Evolutionary conservation across 2,797 vertebrate species (phyloP).

Genomic region (Leptodactylus fallax): DNA sequence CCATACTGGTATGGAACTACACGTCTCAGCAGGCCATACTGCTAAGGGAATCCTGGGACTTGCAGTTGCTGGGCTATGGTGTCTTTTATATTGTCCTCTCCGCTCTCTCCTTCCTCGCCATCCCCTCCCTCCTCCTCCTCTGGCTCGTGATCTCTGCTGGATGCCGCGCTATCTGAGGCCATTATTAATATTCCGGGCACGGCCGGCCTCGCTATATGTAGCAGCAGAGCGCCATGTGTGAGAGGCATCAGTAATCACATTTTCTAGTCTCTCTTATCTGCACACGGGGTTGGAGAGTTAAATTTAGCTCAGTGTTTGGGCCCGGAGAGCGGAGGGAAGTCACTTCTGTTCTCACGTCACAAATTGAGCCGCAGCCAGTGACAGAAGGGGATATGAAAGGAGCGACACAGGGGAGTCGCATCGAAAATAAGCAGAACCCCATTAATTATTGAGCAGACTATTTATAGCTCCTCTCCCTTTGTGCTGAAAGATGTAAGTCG

Average conservation of each 20-base stretch:
- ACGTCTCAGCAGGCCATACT: background rate
- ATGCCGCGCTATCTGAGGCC: constrained; percentile 54
- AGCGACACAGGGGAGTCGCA: background rate
- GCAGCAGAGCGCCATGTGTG: constrained; percentile 48
- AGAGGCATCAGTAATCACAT: constrained; percentile 60
- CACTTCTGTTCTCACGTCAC: constrained; percentile 51
- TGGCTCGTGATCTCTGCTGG: constrained; percentile 54
- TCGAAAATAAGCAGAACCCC: constrained; percentile 31
- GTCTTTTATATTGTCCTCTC: constrained; percentile 1
- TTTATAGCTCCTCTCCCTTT: constrained; percentile 2
- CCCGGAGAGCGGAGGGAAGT: constrained; percentile 54
- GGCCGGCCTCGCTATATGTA: constrained; percentile 47
- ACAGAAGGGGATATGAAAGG: constrained; percentile 37
- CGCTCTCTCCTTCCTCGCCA: background rate
- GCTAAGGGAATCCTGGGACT: background rate
- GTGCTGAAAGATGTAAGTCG: background rate
- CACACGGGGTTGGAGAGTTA: constrained; percentile 46
- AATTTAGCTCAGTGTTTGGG: constrained; percentile 62
- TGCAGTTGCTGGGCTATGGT: too few species aligned
- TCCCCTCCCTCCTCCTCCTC: constrained; percentile 3
- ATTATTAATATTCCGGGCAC: constrained; percentile 64
- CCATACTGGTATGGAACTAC: background rate
- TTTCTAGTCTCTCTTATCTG: constrained; percentile 63
- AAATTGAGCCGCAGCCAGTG: constrained; percentile 39
- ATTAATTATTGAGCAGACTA: constrained; percentile 39